phyloP scores from a whole-genome alignment of 2,888 invertebrate species.

The Megastigmus dorsalis region DNA sequence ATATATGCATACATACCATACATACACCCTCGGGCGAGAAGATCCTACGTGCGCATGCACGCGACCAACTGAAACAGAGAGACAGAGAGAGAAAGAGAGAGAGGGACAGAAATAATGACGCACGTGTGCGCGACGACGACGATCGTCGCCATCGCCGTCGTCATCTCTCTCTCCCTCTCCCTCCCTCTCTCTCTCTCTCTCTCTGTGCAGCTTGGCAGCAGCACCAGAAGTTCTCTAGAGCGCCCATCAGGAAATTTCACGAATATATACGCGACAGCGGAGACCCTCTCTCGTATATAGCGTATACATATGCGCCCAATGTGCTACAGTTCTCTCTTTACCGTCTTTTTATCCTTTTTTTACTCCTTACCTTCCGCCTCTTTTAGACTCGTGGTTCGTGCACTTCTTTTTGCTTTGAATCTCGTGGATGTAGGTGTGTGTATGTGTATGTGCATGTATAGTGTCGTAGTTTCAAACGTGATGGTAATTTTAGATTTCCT shows the following conservation, averaged over 20 bases:
- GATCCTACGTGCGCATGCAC: no score
- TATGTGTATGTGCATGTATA: no score
- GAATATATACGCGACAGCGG: neutral
- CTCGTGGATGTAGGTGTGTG: no score
- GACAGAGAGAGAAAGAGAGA: neutral
- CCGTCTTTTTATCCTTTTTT: neutral
- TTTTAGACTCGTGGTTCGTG: neutral
- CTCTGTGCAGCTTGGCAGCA: no score
- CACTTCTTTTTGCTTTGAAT: no score
- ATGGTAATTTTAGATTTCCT: no score
- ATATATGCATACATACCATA: no score
- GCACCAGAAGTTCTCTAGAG: no score
- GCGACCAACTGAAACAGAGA: neutral
- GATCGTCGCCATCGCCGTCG: no score
- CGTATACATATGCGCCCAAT: constrained; percentile 16
- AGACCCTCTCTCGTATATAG: neutral
- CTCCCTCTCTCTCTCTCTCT: neutral
- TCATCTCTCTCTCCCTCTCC: neutral
- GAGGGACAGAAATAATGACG: constrained; percentile 24
- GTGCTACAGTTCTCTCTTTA: neutral
- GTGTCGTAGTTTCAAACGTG: no score
- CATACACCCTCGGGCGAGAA: no score
- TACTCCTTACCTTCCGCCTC: neutral
- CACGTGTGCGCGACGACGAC: constrained; percentile 23
- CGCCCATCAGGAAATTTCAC: no score